Percentiles rank a stretch among this genome's conserved stretches.
Evolutionary conservation across 2,797 vertebrate genomes (phyloP).

Genomic region (Mus caroli): DNA sequence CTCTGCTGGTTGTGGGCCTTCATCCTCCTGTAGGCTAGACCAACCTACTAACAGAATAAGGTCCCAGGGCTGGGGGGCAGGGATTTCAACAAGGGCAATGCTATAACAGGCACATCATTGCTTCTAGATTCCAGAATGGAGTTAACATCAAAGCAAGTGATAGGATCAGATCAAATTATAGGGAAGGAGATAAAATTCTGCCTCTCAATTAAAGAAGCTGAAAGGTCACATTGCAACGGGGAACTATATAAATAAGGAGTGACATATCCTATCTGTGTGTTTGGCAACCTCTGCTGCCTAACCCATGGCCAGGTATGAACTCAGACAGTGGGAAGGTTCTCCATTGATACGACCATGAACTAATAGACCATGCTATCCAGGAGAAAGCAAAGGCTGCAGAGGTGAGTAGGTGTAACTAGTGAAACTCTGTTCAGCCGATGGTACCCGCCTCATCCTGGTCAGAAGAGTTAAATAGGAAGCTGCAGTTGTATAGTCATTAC

Average conservation of each 20-base stretch:
- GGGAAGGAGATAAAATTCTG: background rate
- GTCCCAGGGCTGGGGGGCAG: too few relatives aligned
- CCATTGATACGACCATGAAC: background rate
- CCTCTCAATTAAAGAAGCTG: background rate
- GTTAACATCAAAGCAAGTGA: background rate
- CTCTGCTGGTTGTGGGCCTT: background rate
- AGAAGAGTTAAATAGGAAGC: slow-evolving; percentile 6
- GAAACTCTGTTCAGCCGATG: background rate
- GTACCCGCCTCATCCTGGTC: background rate
- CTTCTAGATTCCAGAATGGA: background rate
- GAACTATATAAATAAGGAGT: background rate
- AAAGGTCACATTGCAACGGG: slow-evolving; percentile 23
- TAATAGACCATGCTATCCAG: background rate
- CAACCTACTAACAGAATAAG: background rate
- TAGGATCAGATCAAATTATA: background rate
- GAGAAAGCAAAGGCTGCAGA: background rate
- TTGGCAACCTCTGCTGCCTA: background rate
- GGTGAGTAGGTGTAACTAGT: background rate
- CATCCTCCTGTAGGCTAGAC: background rate
- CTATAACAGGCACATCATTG: background rate
- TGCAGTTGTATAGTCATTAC: background rate
- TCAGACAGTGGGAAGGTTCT: background rate
- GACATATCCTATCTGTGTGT: background rate
- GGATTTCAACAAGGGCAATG: background rate
- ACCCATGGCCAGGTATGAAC: background rate